phyloP scores from a whole-genome alignment of 2,797 vertebrate species.

The Prionace glauca region DNA sequence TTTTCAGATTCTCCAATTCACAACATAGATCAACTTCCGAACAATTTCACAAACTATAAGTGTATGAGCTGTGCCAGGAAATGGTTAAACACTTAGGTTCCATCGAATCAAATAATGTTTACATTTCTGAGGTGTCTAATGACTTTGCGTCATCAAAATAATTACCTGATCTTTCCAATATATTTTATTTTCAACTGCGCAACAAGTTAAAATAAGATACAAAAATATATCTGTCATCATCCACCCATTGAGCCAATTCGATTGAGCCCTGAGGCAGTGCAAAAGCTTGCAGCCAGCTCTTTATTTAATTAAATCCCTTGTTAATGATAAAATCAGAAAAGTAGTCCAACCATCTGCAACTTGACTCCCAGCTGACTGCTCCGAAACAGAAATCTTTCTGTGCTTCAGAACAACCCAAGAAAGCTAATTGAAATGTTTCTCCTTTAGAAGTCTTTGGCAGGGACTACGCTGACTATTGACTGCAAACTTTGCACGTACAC shows the following conservation, averaged over 20 bases:
- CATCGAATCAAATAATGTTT: not conserved
- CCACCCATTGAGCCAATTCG: not conserved
- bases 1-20: not conserved
- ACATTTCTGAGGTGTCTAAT: conserved; percentile 16
- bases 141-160: conserved; percentile 10
- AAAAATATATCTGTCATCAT: conserved; percentile 34
- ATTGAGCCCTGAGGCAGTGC: not conserved
- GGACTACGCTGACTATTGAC: not conserved
- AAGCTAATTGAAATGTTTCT: not conserved
- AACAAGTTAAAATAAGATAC: conserved; percentile 21
- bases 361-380: conserved; percentile 6
- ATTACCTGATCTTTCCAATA: conserved; percentile 4
- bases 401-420: not conserved
- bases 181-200: conserved; percentile 22
- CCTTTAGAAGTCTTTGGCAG: not conserved
- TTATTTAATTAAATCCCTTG: conserved; percentile 24
- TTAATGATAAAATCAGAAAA: conserved; percentile 34
- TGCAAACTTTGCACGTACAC: not conserved
- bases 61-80: not conserved
- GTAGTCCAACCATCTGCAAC: not conserved
- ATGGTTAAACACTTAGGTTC: not conserved
- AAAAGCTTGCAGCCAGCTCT: conserved; percentile 18
- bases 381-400: conserved; percentile 11
- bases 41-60: not conserved
- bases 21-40: not conserved